Percentiles rank a stretch among this genome's conserved stretches.
phyloP scores from a whole-genome alignment of 2,888 invertebrate genomes.

The Mythimna vitellina region DNA sequence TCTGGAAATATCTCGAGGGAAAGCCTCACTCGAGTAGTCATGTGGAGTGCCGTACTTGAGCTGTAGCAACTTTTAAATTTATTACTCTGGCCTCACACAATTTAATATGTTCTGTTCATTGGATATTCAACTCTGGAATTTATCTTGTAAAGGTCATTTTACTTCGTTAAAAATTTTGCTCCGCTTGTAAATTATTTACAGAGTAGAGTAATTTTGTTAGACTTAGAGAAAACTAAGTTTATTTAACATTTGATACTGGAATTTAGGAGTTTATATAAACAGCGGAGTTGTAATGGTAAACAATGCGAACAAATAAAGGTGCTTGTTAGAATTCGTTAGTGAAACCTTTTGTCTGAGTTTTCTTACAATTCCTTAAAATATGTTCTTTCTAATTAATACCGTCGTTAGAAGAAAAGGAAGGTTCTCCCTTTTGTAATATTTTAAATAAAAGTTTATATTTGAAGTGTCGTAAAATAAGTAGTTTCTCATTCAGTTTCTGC shows the following conservation, averaged over 20 bases:
- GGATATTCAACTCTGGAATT: constrained; percentile 47
- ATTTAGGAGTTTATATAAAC: constrained; percentile 8
- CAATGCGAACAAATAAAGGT: constrained; percentile 30
- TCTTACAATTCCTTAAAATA: neutral
- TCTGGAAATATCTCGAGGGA: constrained; percentile 50
- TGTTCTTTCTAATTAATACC: neutral
- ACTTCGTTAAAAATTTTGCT: constrained; percentile 26
- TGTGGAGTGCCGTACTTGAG: constrained; percentile 57
- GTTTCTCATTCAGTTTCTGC: constrained; percentile 15
- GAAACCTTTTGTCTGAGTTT: neutral
- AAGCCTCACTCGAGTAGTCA: constrained; percentile 52
- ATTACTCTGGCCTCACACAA: constrained; percentile 50
- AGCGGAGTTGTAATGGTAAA: constrained; percentile 24
- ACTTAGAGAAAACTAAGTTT: constrained; percentile 22
- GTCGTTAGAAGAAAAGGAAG: neutral
- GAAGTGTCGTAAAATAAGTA: constrained; percentile 3
- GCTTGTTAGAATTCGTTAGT: neutral
- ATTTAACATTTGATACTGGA: constrained; percentile 25
- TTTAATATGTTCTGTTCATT: constrained; percentile 57
- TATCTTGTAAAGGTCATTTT: constrained; percentile 49
- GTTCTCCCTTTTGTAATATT: neutral
- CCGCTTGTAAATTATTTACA: constrained; percentile 44
- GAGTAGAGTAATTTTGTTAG: constrained; percentile 26
- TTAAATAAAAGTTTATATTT: neutral
- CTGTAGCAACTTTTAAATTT: constrained; percentile 62